Conservation (phyloP, 2,888 invertebrate genomes). For the Trichopoda pennipes region DNA sequence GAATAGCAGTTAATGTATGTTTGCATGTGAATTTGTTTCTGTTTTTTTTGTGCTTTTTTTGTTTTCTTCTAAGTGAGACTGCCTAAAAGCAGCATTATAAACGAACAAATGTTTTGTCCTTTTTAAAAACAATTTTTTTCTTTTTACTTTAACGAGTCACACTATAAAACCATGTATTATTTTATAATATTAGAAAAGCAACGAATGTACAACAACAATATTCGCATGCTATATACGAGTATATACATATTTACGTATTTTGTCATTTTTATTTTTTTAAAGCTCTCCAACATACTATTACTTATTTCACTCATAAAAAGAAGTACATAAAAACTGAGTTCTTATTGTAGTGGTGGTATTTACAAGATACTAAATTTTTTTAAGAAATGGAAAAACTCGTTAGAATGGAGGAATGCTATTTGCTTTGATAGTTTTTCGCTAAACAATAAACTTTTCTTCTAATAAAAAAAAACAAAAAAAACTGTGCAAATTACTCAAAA, state of each 20-base stretch:
- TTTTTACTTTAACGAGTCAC: background rate
- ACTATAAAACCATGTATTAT: constrained; percentile 26
- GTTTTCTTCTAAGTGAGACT: background rate
- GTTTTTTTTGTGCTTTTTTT: too few species aligned
- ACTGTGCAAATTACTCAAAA: constrained; percentile 43
- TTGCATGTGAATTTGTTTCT: too few species aligned
- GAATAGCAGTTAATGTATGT: background rate
- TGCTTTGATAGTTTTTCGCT: constrained; percentile 57
- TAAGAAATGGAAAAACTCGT: background rate
- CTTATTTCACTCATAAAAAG: constrained; percentile 18
- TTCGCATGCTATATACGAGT: constrained; percentile 18
- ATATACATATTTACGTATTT: background rate
- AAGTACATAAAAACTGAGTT: constrained; percentile 43
- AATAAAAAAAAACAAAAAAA: constrained; percentile 36
- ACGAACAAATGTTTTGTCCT: background rate
- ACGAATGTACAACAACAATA: constrained; percentile 25
- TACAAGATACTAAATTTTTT: constrained; percentile 41
- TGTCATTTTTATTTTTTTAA: background rate
- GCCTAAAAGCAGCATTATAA: constrained; percentile 37
- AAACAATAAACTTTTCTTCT: constrained; percentile 59
- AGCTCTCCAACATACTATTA: constrained; percentile 7
- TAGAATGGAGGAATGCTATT: constrained; percentile 18
- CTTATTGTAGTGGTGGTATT: constrained; percentile 22
- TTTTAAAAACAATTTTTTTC: background rate
- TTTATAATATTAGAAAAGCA: constrained; percentile 41